Evolutionary conservation across 2,888 invertebrate genomes (phyloP), one percentile per base, ranked within the genome.

Genomic region (Philereme vetulata): DNA sequence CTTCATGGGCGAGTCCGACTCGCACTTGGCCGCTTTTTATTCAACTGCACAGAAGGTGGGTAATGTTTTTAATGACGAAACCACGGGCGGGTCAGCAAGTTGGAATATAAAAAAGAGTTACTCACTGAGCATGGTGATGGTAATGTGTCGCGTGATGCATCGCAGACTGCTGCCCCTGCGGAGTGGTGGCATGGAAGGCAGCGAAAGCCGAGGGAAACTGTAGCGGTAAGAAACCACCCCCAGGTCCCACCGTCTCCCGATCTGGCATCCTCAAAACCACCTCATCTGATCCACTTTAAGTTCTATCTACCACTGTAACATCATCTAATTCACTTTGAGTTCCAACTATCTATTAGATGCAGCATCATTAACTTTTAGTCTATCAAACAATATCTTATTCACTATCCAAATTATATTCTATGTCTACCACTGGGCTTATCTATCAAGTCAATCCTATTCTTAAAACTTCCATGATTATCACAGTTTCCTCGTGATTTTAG

Each of bases 141-240:
- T 90, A 91, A 72, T 92, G 93, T 68, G 88, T 93, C 66, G 88
- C 93, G 91, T 84, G 94, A 84, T 94, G 91, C 93, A 94, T 90
- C 50, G 93, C 93, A 84, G 93, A 83, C 38, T 80, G 85, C 88
- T 94, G 90, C 72, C 95, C 91, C 77, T 93, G 88, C 89, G 93
- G 85, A 91, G 93, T 85, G 32, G 93, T 93, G 70, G 94, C 94
- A 80, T 95, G 93, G 82, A 94, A 94, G 45, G 94, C 93, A 60
- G 94, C 93, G 72, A 93, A 93, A 56, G 93, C 93, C 70, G 93
- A 93, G 49, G 93, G 93, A 75, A 93, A 93, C 82, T 93, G 93
- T 71, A 93, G 86, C 73, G 93, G 93, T 86, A 94, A 82, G 84
- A 93, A 93, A 83, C 93, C 81, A 85, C 93, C 82, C 67, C 93